Conservation (phyloP, 2,113 vertebrate species). For the Neopipo cinnamomea region DNA sequence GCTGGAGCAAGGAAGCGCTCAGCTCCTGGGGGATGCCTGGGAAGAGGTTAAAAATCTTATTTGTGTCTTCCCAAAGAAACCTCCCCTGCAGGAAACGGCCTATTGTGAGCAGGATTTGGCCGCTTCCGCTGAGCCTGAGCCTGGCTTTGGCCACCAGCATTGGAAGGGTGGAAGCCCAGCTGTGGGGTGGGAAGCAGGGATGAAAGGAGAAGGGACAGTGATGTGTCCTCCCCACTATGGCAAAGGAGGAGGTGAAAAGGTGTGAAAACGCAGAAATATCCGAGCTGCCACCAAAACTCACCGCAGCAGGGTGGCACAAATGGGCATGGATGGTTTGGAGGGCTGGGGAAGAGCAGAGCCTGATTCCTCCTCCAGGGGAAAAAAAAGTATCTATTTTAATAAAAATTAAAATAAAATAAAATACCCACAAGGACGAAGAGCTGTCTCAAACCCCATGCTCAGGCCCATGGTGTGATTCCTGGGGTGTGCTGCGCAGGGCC, state of each 20-base stretch:
- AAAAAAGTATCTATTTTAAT: not conserved
- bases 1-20: not conserved
- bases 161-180: not conserved
- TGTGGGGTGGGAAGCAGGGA: not conserved
- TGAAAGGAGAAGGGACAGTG: not conserved
- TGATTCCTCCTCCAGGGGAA: not conserved
- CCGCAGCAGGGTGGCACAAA: not conserved
- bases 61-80: constrained; percentile 3
- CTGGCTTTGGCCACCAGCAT: not conserved
- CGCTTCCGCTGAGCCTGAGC: constrained; percentile 40
- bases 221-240: accelerated
- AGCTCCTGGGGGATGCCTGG: not conserved
- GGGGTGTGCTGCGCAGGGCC: not conserved
- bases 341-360: not conserved
- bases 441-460: not conserved
- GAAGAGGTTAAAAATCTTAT: constrained; percentile 39
- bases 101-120: constrained; percentile 55
- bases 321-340: accelerated
- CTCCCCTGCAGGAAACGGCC: constrained; percentile 55
- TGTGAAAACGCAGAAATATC: not conserved
- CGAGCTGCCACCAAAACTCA: not conserved
- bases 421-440: not conserved
- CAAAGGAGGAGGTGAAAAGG: not conserved
- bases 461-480: not conserved
- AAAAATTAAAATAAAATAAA: not conserved